These are phyloP conservation scores for Candoia aspera DNA, from an alignment of 2,113 vertebrate species.

Conservation along the genomic window DNA sequence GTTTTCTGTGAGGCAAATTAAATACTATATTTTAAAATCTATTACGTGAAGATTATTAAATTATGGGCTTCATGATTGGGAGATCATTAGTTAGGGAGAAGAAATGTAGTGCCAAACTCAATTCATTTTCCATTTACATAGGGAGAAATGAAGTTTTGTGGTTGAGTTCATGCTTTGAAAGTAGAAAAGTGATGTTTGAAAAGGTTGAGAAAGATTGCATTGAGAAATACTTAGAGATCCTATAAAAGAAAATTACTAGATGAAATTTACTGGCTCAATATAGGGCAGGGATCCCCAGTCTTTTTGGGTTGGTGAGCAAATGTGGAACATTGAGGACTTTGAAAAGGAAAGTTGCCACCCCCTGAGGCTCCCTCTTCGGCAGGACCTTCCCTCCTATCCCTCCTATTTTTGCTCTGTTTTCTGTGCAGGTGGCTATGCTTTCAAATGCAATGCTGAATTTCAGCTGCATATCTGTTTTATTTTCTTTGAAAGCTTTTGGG, in stretches of 20 bases:
- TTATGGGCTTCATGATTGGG: background rate
- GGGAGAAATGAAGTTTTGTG: background rate
- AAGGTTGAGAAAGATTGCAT: background rate
- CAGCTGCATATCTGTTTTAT: background rate
- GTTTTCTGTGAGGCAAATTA: background rate
- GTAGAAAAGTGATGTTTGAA: background rate
- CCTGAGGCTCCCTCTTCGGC: background rate
- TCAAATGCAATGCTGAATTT: background rate
- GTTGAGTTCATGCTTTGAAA: background rate
- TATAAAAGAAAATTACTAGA: background rate
- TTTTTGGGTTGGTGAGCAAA: background rate
- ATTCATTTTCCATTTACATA: background rate
- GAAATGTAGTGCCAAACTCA: background rate
- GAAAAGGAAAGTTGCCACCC: background rate
- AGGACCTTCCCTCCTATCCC: background rate
- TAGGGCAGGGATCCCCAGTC: background rate
- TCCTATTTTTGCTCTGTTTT: background rate
- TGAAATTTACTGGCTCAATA: background rate
- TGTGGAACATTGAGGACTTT: background rate
- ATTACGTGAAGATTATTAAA: background rate
- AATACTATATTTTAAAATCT: background rate
- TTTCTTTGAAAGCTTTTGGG: background rate
- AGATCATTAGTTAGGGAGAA: background rate
- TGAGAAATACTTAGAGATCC: background rate
- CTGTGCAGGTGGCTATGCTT: background rate